Evolutionary conservation across 1,140 invertebrate species (phyloP), one percentile per base, ranked within the genome.

Genomic region (Vanessa tameamea): DNA sequence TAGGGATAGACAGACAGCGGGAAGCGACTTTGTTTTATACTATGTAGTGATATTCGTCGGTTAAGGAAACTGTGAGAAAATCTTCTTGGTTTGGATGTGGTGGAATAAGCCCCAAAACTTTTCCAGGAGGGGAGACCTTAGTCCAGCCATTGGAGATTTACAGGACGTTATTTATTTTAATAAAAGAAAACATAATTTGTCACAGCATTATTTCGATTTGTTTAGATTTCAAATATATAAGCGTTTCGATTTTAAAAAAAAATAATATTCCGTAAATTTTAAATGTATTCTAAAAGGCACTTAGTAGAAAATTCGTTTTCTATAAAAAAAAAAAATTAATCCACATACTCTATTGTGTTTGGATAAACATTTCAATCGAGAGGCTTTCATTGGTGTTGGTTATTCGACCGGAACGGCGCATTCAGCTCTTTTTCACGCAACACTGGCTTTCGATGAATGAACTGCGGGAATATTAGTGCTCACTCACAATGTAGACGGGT

Each of bases 361-460:
- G 85, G 84, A 86, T 85, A 88, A 89, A 89, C 86, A 89, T 90
- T 90, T 88, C 84, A 88, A 88, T 90, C 79, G 82, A 80, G 80
- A 85, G 79, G 84, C 82, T 84, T 87, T 84, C 87, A 89, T 88
- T 84, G 82, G 83, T 78, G 75, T 82, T 75, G 82, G 72, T 75
- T 79, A 87, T 83, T 86, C 81, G 83, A 84, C 78, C 86, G 82
- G 72, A 80, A 74, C 79, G 67, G 79, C 75, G 84, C 83, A 90
- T 88, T 87, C 84, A 83, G 81, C 84, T 86, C 85, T 88, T 88
- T 90, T 87, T 88, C 80, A 84, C 84, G 83, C 80, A 78, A 79
- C 82, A 83, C 80, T 86, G 87, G 75, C 65, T 84, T 66, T 64
- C 80, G 81, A 84, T 88, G 88, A 88, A 86, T 88, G 86, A 81